These are phyloP conservation scores for Drymonia ruficornis DNA, from an alignment of 2,888 invertebrate genomes.

Conservation along the genomic window DNA sequence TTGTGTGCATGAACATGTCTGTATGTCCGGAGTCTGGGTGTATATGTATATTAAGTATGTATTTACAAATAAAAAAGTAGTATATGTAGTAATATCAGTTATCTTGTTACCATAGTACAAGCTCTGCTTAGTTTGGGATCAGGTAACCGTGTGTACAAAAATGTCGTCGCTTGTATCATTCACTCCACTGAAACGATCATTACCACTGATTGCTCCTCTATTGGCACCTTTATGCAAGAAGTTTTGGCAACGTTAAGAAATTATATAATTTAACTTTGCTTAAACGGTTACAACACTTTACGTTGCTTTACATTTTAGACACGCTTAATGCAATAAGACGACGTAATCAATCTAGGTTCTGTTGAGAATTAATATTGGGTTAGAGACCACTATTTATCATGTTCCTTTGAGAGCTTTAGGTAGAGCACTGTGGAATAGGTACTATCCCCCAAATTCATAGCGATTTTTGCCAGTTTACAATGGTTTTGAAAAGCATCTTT, in stretches of 20 bases:
- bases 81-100: no score
- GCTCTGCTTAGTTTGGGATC: no score
- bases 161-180: not conserved
- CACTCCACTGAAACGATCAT: not conserved
- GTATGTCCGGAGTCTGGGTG: no score
- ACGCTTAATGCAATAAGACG: conserved; percentile 26
- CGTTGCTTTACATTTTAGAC: conserved; percentile 34
- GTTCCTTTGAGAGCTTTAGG: not conserved
- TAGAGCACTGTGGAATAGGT: no score
- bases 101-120: no score
- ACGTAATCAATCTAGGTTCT: conserved; percentile 31
- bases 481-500: no score
- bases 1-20: no score
- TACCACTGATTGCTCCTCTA: not conserved
- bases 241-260: conserved; percentile 1
- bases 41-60: no score
- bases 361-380: not conserved
- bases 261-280: conserved; percentile 6
- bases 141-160: no score
- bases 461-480: no score
- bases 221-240: conserved; percentile 4
- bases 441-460: no score
- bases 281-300: conserved; percentile 7
- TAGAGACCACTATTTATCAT: not conserved
- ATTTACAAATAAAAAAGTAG: no score